Evolutionary conservation across 2,113 vertebrate genomes (phyloP), one percentile per base, ranked within the genome.

Genomic region (Notiomystis cincta): DNA sequence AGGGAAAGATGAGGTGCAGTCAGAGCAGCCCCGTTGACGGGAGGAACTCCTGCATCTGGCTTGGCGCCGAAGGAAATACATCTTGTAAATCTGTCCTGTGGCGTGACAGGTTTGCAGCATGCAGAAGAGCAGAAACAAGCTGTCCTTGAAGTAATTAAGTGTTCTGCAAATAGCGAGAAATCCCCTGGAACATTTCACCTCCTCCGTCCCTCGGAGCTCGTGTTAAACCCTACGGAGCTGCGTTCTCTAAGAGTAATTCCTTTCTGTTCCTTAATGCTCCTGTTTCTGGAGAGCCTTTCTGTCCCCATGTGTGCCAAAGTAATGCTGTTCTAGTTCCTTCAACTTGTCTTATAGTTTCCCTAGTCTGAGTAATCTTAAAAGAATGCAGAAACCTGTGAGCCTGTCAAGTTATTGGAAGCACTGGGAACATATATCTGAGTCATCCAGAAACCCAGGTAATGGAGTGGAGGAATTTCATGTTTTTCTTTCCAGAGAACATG

Each of bases 51-150:
- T 42, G 79, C 3, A 3, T 73, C 92, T 89, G 85, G 23, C 90
- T 90, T 71, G 54, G 62, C 30, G 17, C 50, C 28, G 76, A 53
- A 35, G 42, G 61, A 84, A 45, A 77, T 48, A 1, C 1, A 13
- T 69, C 70, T 70, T 61, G 37, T 86, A 57, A 65, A 58, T 64
- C 66, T 2, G 5, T 78, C 38, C 76, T 47, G 33, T 40, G 47
- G 33, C 1, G 2, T 81, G 86, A 70, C 64, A 89, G 64, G 89
- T 89, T 92, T 78, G 54, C 24, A 47, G 67, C 28, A 45, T 93
- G 65, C 75, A 90, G 75, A 80, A 65, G 51, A 88, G 82, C 75
- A 91, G 84, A 79, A 94, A 76, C 54, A 91, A 91, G 66, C 66
- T 70, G 42, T 94, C 54, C 75, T 89, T 87, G 66, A 94, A 78